These are phyloP conservation scores for Brenthis ino DNA, from an alignment of 2,888 invertebrate species.

Conservation along the genomic window DNA sequence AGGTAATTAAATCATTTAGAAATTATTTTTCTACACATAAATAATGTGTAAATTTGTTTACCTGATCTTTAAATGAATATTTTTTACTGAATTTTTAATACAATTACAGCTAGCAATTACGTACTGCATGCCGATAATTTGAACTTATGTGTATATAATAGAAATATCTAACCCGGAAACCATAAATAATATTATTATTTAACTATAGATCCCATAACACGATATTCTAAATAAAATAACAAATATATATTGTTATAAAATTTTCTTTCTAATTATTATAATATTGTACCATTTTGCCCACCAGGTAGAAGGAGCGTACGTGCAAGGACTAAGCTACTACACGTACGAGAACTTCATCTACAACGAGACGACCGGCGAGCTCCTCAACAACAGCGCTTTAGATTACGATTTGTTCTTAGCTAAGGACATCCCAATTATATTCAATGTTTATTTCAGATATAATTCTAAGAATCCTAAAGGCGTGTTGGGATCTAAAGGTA, in stretches of 20 bases:
- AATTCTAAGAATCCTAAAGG: constrained; percentile 85
- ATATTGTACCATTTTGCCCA: constrained; percentile 24
- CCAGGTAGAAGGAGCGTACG: constrained; percentile 86
- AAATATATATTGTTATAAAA: too few relatives aligned
- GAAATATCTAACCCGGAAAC: background rate
- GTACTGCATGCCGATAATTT: too few relatives aligned
- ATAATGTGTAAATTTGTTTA: background rate
- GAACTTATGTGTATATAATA: background rate
- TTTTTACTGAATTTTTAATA: too few relatives aligned
- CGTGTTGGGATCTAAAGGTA: constrained; percentile 86
- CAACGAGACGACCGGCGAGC: constrained; percentile 81
- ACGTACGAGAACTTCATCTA: constrained; percentile 86
- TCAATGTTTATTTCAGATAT: constrained; percentile 83
- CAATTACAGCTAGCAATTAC: too few relatives aligned
- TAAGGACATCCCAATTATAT: constrained; percentile 86
- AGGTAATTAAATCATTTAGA: constrained; percentile 58
- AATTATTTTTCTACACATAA: background rate
- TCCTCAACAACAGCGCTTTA: constrained; percentile 87
- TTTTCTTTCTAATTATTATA: background rate
- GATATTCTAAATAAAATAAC: too few relatives aligned
- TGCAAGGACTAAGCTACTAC: constrained; percentile 87
- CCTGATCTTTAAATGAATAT: too few relatives aligned
- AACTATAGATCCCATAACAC: too few relatives aligned
- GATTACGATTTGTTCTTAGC: constrained; percentile 86
- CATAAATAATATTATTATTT: too few relatives aligned